Base-by-base conservation (phyloP, 1,140 invertebrate genomes). In the Diuraphis noxia region DNA sequence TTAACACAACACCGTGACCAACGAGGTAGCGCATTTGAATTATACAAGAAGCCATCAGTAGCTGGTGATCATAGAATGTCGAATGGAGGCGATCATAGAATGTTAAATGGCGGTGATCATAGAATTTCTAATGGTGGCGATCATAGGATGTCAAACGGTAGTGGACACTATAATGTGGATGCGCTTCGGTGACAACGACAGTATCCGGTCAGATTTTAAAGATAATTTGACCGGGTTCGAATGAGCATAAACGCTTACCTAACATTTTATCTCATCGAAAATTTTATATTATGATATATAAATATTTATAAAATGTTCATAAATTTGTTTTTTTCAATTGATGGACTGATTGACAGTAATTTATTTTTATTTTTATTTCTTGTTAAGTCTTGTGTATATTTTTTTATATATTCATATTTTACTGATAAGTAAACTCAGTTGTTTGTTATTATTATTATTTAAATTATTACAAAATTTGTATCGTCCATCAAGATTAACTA, bases 21-120 rank as follows among this genome's bases (percentile, higher is more conserved):
- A 93, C 95, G 97, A 84, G 97, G 97, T n/a, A 98, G 97, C 93
- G 98, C 98, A 21, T 99, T 99, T 94, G 98, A 99, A 93, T 94
- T 99, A 52, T 99, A 99, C 94, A 96, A 97, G 93, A 99, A 99
- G 94, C 97, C 97, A 34, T 77, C 89, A n/a, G 86, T 88, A 21
- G 40, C 89, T 25, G 89, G 89, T 9, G 89, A 91, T 21, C 89
- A 91, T 81, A 79, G 89, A 79, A 36, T 90, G 41, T 46, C 34
- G 4, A 90, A 90, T 49, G 88, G 88, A 43, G 40, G 40, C 9
- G 56, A 72, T 19, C n/a, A 77, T 13, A 72, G 88, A 21, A 72
- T 89, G 40, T 36, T 72, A 30, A 89, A 89, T 36, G 72, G 87
- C 0, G 52, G 88, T 21, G 63, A 90, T 43, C 43, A 91, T 13